Percentiles rank a stretch among this genome's conserved stretches.
These are phyloP conservation scores for Montipora efflorescens DNA, from an alignment of 64 coral and sea anemone genomes.

Conservation along the genomic window DNA sequence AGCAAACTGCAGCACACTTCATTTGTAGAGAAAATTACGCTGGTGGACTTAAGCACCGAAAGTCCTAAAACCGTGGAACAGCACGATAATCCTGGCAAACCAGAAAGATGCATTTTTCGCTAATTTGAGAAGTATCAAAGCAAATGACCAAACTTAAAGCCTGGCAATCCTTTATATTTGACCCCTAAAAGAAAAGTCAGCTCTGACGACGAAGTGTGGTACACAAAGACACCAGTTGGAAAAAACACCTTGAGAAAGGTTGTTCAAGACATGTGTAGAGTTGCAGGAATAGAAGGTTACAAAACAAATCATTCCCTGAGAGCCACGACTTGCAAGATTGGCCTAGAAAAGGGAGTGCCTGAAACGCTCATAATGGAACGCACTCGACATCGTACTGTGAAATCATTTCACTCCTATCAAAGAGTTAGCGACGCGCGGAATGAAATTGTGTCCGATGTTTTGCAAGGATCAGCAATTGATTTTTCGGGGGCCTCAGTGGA, in stretches of 20 bases:
- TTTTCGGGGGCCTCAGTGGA: too few species aligned
- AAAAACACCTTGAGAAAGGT: slow-evolving; percentile 54
- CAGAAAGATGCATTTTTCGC: too few species aligned
- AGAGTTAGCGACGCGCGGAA: too few species aligned
- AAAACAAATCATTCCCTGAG: slow-evolving; percentile 56
- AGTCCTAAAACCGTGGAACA: too few species aligned
- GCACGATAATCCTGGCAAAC: too few species aligned
- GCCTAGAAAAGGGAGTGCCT: slow-evolving; percentile 55
- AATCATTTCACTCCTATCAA: slow-evolving; percentile 34
- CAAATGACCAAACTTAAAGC: slow-evolving; percentile 66
- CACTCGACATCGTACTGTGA: slow-evolving; percentile 30
- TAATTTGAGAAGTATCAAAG: slow-evolving; percentile 63
- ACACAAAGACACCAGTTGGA: slow-evolving; percentile 55
- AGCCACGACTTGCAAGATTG: slow-evolving; percentile 54
- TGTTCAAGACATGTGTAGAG: slow-evolving; percentile 47
- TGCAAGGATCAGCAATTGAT: too few species aligned
- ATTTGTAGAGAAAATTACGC: too few species aligned
- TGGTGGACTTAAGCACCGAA: too few species aligned
- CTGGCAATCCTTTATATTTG: slow-evolving; percentile 23
- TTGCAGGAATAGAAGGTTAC: slow-evolving; percentile 50
- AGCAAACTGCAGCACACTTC: too few species aligned
- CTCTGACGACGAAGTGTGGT: slow-evolving; percentile 57
- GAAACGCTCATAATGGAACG: slow-evolving; percentile 55
- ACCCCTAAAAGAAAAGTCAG: slow-evolving; percentile 55
- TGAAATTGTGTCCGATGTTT: too few species aligned